Conservation (phyloP, 1,140 invertebrate species). For the Tribolium castaneum region DNA sequence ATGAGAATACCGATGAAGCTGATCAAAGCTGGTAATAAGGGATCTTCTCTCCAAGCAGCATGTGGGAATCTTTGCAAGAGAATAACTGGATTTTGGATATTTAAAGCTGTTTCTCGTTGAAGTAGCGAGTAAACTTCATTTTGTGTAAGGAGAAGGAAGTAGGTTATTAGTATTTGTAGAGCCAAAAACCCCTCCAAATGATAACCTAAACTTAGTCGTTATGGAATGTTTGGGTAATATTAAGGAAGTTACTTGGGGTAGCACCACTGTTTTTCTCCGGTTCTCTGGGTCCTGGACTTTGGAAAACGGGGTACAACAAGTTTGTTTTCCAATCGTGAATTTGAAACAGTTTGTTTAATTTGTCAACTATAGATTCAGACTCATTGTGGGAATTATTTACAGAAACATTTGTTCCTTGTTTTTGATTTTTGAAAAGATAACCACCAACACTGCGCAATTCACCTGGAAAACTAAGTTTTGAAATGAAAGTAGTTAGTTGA, state of each 20-base stretch:
- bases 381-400: neutral
- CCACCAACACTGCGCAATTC: constrained; percentile 67
- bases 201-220: constrained; percentile 70
- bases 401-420: neutral
- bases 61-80: constrained; percentile 5
- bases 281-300: constrained; percentile 73
- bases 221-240: neutral
- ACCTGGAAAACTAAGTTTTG: constrained; percentile 67
- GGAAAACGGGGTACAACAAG: constrained; percentile 75
- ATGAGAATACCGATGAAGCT: constrained; percentile 76
- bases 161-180: constrained; percentile 71
- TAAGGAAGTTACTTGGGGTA: constrained; percentile 68
- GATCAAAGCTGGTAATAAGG: neutral
- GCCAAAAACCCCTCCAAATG: constrained; percentile 75
- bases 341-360: neutral
- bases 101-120: neutral
- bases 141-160: neutral
- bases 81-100: neutral
- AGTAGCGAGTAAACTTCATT: neutral
- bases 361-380: neutral
- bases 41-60: constrained; percentile 2
- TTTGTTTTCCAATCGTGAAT: constrained; percentile 73
- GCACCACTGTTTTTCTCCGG: constrained; percentile 68
- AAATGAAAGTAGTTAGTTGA: neutral
- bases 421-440: constrained; percentile 60